phyloP scores from a whole-genome alignment of 2,888 invertebrate species.

The Argyresthia goedartella region DNA sequence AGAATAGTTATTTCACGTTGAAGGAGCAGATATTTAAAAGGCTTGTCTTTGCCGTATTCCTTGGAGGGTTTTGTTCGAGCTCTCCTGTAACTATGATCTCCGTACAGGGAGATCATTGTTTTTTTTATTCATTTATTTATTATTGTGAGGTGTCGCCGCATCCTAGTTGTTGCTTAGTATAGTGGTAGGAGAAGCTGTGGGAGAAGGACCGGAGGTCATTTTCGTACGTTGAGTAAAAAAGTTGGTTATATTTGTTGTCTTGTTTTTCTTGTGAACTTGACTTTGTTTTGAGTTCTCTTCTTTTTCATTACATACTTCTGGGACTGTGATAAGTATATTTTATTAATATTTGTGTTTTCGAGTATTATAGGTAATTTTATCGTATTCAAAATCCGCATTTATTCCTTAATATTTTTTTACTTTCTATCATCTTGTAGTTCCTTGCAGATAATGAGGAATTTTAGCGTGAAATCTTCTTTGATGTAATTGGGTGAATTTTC shows the following conservation, averaged over 20 bases:
- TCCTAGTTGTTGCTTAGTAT: neutral
- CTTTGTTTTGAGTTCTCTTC: no score
- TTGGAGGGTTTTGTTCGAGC: constrained; percentile 1
- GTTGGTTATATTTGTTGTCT: no score
- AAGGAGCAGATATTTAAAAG: neutral
- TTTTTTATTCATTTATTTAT: neutral
- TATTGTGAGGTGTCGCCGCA: neutral
- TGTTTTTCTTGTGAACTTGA: no score
- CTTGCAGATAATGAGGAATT: neutral
- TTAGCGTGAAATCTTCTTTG: neutral
- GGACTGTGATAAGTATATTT: neutral
- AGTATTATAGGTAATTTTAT: constrained; percentile 2
- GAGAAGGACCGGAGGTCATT: no score
- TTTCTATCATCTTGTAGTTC: neutral
- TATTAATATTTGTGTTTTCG: neutral
- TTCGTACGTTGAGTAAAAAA: no score
- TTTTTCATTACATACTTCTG: neutral
- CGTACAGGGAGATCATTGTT: neutral
- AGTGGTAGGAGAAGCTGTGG: no score
- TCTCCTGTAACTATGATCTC: neutral
- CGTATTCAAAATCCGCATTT: neutral
- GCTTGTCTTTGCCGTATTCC: neutral
- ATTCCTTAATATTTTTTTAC: neutral
- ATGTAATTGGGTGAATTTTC: neutral
- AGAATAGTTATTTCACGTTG: neutral